These are phyloP conservation scores for Sicus ferrugineus DNA, from an alignment of 2,888 invertebrate species.

Conservation along the genomic window DNA sequence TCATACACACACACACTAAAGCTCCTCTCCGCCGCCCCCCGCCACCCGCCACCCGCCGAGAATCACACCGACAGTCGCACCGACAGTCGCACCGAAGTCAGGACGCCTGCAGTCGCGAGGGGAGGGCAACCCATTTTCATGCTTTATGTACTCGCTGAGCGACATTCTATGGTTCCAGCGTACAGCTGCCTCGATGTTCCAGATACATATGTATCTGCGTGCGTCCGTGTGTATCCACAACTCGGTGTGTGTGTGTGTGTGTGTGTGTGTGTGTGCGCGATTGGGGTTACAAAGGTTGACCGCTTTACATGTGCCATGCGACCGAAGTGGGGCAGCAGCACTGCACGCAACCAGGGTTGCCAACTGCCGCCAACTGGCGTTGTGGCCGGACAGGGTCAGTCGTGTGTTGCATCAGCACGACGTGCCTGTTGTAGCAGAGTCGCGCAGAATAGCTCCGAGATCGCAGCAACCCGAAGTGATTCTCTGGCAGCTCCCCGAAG, in stretches of 20 bases:
- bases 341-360: background rate
- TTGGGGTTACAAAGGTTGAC: conserved; percentile 12
- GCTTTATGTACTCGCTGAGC: background rate
- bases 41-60: background rate
- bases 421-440: too few species aligned
- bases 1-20: conserved; percentile 24
- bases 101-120: conserved; percentile 7
- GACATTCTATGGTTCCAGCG: background rate
- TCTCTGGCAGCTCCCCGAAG: too few species aligned
- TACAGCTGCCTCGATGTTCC: background rate
- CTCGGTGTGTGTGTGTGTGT: background rate
- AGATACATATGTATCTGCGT: too few species aligned
- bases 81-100: background rate
- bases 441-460: too few species aligned
- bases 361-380: too few species aligned
- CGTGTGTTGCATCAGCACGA: too few species aligned
- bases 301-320: background rate
- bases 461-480: too few species aligned
- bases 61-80: background rate
- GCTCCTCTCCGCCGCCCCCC: too few species aligned
- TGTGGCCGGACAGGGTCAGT: too few species aligned
- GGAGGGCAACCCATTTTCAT: conserved; percentile 22
- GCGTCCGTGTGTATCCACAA: too few species aligned
- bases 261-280: conserved; percentile 1
- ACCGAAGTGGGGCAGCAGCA: background rate